Evolutionary conservation across 2,797 vertebrate genomes (phyloP).

Genomic region (Tarsius wallacei): DNA sequence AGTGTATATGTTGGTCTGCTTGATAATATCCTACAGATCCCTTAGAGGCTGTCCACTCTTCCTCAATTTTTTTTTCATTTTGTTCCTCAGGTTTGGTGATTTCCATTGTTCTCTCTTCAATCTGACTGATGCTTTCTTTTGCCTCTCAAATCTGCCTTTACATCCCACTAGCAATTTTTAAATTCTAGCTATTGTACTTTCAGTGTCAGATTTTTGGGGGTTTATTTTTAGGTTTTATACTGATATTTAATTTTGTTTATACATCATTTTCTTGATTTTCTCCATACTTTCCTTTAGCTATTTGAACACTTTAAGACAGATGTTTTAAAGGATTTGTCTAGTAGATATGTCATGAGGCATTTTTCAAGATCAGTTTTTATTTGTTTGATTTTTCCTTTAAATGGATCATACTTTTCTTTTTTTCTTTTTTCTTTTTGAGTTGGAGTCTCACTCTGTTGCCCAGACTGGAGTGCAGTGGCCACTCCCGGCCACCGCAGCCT

Average conservation of each 20-base stretch:
- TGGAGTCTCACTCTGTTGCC: too few relatives aligned
- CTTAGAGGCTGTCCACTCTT: not conserved
- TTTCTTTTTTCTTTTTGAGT: too few relatives aligned
- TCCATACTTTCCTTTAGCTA: not conserved
- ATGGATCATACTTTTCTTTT: not conserved
- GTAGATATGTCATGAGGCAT: too few relatives aligned
- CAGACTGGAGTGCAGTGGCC: too few relatives aligned
- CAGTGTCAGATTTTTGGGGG: not conserved
- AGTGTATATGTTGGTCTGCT: not conserved
- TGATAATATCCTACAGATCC: not conserved
- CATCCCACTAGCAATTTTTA: not conserved
- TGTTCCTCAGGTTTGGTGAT: not conserved
- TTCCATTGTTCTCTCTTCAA: not conserved
- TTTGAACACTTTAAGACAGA: not conserved
- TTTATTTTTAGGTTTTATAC: not conserved
- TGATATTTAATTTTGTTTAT: not conserved
- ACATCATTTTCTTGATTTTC: not conserved
- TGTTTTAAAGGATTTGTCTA: not conserved
- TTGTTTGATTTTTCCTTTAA: not conserved
- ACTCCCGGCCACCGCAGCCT: too few relatives aligned
- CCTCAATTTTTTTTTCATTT: not conserved
- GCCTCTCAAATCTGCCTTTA: not conserved
- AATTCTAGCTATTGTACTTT: not conserved
- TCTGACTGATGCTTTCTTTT: not conserved
- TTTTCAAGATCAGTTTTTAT: not conserved